Evolutionary conservation across 2,113 vertebrate species (phyloP), one percentile per base, ranked within the genome.

Genomic region (Syrrhaptes paradoxus): DNA sequence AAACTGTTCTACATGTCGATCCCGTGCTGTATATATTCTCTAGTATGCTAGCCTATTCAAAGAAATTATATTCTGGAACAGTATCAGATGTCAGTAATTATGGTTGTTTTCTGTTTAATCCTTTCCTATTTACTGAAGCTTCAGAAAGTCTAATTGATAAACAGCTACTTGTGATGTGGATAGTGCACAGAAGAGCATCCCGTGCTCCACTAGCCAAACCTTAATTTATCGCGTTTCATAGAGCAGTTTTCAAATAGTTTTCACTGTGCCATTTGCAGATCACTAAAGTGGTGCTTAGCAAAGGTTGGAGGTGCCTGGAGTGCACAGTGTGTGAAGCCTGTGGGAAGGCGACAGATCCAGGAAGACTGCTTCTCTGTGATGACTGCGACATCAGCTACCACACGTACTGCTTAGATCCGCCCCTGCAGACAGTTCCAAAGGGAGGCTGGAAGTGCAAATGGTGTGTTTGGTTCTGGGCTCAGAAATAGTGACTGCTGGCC

Each of bases 381-480:
- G 99, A 99, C 97, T 99, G 99, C 92, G 99, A 99, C 97, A 99
- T 99, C 97, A 99, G 99, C 93, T 99, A 99, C 92, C 99, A 99
- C 97, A 99, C 99, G 3, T 99, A 99, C 98, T 99, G 99, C 97
- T 96, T 99, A 41, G 99, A 99, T 93, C 99, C 99, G 1, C 99
- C 99, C 13, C 97, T 99, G 91, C 99, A 99, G 94, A 99, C 98
- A 0, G 99, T 99, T 8, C 99, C 99, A 4, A 99, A 99, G 95
- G 99, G 99, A 77, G 98, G 99, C 97, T 99, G 99, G 99, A 99
- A 99, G 96, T 99, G 99, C 98, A 99, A 99, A 98, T 99, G 99
- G 99, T 99, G 96, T 29, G 98, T 89, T 55, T 36, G 73, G 32
- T 10, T 48, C 93, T 61, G 61, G 89, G 77, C 6, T 65, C n/a